Evolutionary conservation across 2,113 vertebrate species (phyloP).

Genomic region (Hipposideros armiger): DNA sequence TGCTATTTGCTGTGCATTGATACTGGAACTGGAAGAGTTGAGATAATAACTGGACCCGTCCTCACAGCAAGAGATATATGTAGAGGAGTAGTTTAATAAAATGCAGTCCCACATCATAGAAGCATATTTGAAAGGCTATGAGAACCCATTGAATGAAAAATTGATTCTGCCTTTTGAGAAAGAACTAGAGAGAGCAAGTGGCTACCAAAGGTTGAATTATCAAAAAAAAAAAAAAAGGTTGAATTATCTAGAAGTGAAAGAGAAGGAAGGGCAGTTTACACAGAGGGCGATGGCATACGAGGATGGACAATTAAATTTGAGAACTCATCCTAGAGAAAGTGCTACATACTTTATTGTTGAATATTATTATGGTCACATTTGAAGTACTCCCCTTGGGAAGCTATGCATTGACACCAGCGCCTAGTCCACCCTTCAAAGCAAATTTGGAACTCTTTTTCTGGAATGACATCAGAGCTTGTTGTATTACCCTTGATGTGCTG

Average conservation of each 20-base stretch:
- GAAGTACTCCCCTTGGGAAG: too few species aligned
- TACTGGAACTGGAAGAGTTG: background rate
- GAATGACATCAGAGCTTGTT: too few species aligned
- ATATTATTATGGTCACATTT: too few species aligned
- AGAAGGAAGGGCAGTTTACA: background rate
- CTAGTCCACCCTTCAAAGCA: too few species aligned
- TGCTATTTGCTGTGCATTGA: background rate
- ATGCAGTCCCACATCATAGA: background rate
- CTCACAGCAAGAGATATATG: background rate
- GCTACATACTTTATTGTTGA: too few species aligned
- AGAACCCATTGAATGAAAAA: background rate
- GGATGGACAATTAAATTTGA: too few species aligned
- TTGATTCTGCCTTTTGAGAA: background rate
- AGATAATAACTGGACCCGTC: background rate
- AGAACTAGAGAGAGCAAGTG: background rate
- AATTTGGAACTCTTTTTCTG: too few species aligned
- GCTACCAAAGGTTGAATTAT: background rate
- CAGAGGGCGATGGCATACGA: background rate
- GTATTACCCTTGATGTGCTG: too few species aligned
- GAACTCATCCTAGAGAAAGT: too few species aligned
- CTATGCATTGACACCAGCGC: too few species aligned
- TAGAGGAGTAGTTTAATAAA: background rate
- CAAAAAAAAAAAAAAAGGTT: background rate
- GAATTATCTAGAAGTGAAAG: background rate
- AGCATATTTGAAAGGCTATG: background rate